Conservation (phyloP, 2,797 vertebrate genomes). For the Peromyscus melanophrys region DNA sequence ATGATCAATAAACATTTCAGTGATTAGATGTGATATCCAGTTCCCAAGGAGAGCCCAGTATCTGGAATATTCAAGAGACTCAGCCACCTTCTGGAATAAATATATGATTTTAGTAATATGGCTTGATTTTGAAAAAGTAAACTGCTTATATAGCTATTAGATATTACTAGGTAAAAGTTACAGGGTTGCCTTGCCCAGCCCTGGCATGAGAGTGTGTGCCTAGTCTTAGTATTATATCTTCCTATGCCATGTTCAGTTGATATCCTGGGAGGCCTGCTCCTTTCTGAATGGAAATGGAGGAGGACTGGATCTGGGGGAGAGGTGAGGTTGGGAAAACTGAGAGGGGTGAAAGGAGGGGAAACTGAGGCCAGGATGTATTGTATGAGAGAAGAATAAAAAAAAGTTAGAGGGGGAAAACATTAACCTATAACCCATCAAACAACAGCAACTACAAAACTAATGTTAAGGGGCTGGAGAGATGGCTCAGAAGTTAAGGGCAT, state of each 20-base stretch:
- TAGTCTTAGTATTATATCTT: not conserved
- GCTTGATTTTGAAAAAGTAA: not conserved
- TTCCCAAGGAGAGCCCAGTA: constrained; percentile 9
- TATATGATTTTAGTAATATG: not conserved
- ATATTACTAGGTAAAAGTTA: not conserved
- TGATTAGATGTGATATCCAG: not conserved
- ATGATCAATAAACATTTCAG: not conserved
- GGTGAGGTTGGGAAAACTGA: no score
- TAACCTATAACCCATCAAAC: not conserved
- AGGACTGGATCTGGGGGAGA: not conserved
- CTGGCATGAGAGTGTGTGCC: not conserved
- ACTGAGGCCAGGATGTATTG: not conserved
- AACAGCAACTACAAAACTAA: not conserved
- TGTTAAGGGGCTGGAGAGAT: not conserved
- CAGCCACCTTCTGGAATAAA: not conserved
- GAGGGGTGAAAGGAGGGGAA: not conserved
- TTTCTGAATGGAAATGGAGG: not conserved
- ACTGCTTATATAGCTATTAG: not conserved
- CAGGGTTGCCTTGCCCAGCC: not conserved
- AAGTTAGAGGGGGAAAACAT: not conserved
- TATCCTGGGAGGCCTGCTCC: not conserved
- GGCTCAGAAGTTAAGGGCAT: not conserved
- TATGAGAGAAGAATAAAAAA: not conserved
- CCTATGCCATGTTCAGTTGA: not conserved
- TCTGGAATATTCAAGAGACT: not conserved